Conservation (phyloP, 2,797 vertebrate species). For the Vipera latastei region DNA sequence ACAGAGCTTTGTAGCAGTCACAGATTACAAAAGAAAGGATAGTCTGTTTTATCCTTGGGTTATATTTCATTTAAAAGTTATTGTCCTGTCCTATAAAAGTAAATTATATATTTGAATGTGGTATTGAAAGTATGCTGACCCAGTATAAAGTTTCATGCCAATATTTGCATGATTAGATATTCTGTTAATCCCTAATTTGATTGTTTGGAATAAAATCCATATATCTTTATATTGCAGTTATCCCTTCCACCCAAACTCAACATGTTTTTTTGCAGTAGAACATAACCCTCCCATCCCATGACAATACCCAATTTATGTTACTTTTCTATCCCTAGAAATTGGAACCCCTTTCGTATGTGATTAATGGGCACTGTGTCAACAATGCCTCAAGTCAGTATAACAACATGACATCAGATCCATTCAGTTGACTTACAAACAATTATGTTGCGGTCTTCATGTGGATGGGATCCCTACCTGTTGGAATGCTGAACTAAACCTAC, state of each 20-base stretch:
- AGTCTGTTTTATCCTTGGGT: not conserved
- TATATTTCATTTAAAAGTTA: not conserved
- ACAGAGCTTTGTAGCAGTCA: not conserved
- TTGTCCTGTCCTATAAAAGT: not conserved
- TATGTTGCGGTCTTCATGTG: not conserved
- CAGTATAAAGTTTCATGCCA: fast-evolving
- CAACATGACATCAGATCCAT: not conserved
- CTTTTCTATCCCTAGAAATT: not conserved
- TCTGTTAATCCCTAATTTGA: constrained; percentile 3
- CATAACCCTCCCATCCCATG: not conserved
- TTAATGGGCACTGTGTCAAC: not conserved
- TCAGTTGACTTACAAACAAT: not conserved
- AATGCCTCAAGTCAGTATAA: not conserved
- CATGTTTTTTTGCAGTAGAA: not conserved
- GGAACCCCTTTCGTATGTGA: not conserved
- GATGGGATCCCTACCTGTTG: not conserved
- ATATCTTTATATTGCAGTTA: not conserved
- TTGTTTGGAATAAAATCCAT: not conserved
- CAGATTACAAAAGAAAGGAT: not conserved
- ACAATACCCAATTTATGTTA: not conserved
- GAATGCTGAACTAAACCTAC: not conserved
- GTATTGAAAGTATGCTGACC: not conserved
- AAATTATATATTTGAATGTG: not conserved
- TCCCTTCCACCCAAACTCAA: not conserved
- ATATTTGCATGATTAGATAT: constrained; percentile 1